Evolutionary conservation across 2,888 invertebrate genomes (phyloP).

Genomic region (Caprella mutica): DNA sequence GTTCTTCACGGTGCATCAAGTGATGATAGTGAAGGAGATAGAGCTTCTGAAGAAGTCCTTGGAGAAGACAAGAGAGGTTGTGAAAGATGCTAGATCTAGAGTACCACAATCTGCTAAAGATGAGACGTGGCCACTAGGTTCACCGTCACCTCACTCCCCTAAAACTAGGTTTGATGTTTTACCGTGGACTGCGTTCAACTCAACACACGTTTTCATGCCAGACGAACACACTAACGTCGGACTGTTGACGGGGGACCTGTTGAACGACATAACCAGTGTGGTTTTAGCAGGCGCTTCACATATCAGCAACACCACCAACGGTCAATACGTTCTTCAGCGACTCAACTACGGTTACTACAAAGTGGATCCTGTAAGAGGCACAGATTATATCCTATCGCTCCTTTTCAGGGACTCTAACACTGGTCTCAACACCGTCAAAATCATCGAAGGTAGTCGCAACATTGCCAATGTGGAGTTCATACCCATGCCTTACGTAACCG

Average conservation of each 20-base stretch:
- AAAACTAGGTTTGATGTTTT: conserved; percentile 60
- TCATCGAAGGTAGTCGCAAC: no score
- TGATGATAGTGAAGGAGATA: no score
- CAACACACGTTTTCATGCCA: conserved; percentile 66
- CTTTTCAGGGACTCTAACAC: conserved; percentile 45
- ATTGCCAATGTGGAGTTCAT: conserved; percentile 78
- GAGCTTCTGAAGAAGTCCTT: no score
- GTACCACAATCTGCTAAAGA: no score
- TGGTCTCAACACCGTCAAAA: conserved; percentile 17
- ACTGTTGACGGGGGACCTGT: conserved; percentile 53
- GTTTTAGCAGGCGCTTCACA: conserved; percentile 46
- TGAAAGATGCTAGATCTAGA: no score
- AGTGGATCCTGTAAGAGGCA: conserved; percentile 71
- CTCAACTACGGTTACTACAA: conserved; percentile 44
- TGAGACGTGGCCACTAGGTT: conserved; percentile 62
- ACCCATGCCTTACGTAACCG: conserved; percentile 89
- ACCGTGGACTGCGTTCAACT: conserved; percentile 76
- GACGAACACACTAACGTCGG: conserved; percentile 63
- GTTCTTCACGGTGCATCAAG: no score
- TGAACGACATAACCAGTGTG: conserved; percentile 54
- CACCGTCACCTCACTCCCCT: conserved; percentile 54
- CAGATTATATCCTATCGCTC: conserved; percentile 70
- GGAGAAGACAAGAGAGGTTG: no score
- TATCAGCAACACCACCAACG: conserved; percentile 45
- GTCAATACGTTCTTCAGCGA: conserved; percentile 47